Base-by-base conservation (phyloP, 1,140 invertebrate genomes). In the Acromyrmex echinatior region DNA sequence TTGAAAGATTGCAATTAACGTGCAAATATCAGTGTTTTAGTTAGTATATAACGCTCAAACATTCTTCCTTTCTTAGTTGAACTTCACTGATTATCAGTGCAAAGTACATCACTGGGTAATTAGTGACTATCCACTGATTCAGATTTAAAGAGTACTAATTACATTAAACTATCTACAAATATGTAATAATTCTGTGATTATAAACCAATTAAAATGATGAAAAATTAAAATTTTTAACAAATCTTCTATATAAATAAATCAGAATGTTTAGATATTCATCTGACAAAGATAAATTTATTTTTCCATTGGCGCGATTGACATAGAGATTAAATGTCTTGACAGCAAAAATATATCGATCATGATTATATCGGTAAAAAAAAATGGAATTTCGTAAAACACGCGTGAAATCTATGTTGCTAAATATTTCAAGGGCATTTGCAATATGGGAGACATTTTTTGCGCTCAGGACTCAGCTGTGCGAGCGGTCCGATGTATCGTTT, bases 391-490 rank as follows among this genome's bases (percentile, higher is more conserved):
- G 9, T n/a, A 28, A n/a, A 31, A 49, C 63, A 31, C 78, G 49
- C 49, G 18, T 58, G 14, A 62, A 74, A 74, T 62, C 56, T 68
- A 39, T 12, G 56, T 49, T n/a, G 68, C 53, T 73, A n/a, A 82
- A 73, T 73, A 60, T 82, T 58, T 60, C 53, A 73, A 60, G 53
- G 35, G 39, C 53, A 60, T 60, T 81, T 16, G 68, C 53, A 25
- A 73, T 49, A 73, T 51, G 21, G 45, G 16, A 56, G 51, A 58
- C 18, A 62, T 62, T 84, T 84, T 49, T 74, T 63, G 56, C 18
- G 80, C 12, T 31, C 53, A 39, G 80, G 56, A 62, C 70, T 84
- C 56, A 84, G 80, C 80, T 82, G 68, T 18, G 25, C 53, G 80
- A 62, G 49, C 49, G 14, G 28, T 16, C 21, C 28, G 65, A 58